Percentiles rank a stretch among this genome's conserved stretches.
Conservation (phyloP, 2,888 invertebrate genomes). For the Drosophila ezoana region DNA sequence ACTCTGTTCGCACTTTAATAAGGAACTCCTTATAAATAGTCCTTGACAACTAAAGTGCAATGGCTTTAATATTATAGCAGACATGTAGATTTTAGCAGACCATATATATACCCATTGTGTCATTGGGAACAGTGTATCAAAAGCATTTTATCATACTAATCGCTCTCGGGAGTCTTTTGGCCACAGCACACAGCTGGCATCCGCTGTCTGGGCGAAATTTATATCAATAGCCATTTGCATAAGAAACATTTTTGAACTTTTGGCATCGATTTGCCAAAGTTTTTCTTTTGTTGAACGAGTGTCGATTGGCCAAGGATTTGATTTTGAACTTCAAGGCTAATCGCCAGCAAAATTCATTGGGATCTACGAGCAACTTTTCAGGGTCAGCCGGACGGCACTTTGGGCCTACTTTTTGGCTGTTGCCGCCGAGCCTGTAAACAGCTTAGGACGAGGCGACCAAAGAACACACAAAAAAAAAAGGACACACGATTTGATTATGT, state of each 20-base stretch:
- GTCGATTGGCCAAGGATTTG: slow-evolving; percentile 72
- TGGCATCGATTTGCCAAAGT: slow-evolving; percentile 58
- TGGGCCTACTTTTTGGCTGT: slow-evolving; percentile 28
- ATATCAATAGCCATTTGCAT: slow-evolving; percentile 61
- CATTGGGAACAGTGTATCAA: slow-evolving; percentile 20
- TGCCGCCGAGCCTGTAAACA: slow-evolving; percentile 58
- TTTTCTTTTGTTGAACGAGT: slow-evolving; percentile 49
- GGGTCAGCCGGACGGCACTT: slow-evolving; percentile 52
- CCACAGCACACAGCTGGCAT: slow-evolving; percentile 59
- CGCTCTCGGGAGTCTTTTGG: slow-evolving; percentile 69
- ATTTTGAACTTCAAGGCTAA: slow-evolving; percentile 60
- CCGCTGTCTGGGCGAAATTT: slow-evolving; percentile 48
- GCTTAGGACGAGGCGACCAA: slow-evolving; percentile 25
- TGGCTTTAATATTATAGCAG: no score
- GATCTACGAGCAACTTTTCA: slow-evolving; percentile 60
- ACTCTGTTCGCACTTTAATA: slow-evolving; percentile 8
- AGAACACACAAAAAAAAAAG: slow-evolving; percentile 38
- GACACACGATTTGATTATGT: slow-evolving; percentile 73
- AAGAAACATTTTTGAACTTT: slow-evolving; percentile 60
- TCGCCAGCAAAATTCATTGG: slow-evolving; percentile 76
- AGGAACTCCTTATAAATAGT: background rate
- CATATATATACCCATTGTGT: background rate
- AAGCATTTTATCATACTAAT: slow-evolving; percentile 82
- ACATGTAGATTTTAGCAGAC: no score
- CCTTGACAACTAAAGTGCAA: background rate